Conservation (phyloP, 1,140 invertebrate species). For the Microvelia longipes region DNA sequence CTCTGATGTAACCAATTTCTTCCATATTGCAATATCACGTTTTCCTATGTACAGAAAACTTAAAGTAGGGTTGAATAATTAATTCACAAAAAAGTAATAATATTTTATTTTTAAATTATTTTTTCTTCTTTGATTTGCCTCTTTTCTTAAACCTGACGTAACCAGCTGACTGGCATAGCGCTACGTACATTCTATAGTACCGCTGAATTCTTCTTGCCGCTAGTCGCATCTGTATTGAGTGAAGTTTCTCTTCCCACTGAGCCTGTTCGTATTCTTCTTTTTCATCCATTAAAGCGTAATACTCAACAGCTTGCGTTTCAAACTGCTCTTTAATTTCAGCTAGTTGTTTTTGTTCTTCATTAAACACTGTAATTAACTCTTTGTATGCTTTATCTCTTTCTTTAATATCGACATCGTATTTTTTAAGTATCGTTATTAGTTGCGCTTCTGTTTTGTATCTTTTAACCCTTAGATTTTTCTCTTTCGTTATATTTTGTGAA, state of each 20-base stretch:
- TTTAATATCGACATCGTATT: not conserved
- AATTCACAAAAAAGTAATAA: too few species aligned
- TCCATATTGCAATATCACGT: too few species aligned
- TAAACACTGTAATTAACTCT: not conserved
- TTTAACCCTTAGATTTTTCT: not conserved
- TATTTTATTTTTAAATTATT: too few species aligned
- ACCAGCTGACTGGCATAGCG: not conserved
- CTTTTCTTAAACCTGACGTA: slow-evolving; percentile 1
- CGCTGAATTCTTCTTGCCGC: slow-evolving; percentile 8
- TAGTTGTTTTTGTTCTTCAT: slow-evolving; percentile 2
- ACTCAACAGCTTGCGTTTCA: not conserved
- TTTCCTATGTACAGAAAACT: too few species aligned
- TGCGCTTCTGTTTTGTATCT: slow-evolving; percentile 1
- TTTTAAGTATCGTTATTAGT: not conserved
- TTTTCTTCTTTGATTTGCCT: not conserved
- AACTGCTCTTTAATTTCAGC: not conserved
- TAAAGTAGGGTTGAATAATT: too few species aligned
- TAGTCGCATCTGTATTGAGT: not conserved
- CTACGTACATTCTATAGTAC: not conserved
- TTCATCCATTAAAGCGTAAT: slow-evolving; percentile 3
- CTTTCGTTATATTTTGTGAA: not conserved
- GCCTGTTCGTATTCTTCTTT: slow-evolving; percentile 4
- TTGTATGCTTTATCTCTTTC: not conserved
- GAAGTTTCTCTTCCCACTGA: not conserved
- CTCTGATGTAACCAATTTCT: too few species aligned